Conservation (phyloP, 2,797 vertebrate species). For the Cheirogaleus major region DNA sequence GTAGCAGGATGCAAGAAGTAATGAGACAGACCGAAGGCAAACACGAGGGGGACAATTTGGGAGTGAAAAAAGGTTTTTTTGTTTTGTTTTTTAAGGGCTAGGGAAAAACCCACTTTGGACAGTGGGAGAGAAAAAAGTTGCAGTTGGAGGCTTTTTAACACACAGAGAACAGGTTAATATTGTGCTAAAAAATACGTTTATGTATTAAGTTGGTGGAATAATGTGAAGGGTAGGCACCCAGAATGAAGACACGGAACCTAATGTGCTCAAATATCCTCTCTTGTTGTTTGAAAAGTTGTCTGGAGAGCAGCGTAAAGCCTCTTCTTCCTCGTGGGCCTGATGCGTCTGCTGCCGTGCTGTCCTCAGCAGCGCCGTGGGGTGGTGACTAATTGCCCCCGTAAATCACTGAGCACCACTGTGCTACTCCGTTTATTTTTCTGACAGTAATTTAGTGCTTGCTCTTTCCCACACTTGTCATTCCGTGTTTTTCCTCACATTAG, state of each 20-base stretch:
- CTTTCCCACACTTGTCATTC: slow-evolving; percentile 99
- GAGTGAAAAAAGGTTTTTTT: neutral
- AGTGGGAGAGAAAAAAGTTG: slow-evolving; percentile 1
- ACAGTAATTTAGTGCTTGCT: slow-evolving; percentile 99
- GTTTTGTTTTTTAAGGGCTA: neutral
- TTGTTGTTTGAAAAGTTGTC: slow-evolving; percentile 83
- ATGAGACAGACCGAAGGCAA: neutral
- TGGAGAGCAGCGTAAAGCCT: slow-evolving; percentile 72
- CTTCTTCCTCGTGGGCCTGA: slow-evolving; percentile 79
- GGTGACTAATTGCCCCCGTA: slow-evolving; percentile 99
- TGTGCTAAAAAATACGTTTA: slow-evolving; percentile 1
- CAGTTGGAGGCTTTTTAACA: slow-evolving; percentile 16
- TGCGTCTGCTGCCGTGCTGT: slow-evolving; percentile 88
- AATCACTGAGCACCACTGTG: slow-evolving; percentile 93
- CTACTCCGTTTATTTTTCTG: slow-evolving; percentile 99
- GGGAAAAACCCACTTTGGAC: neutral
- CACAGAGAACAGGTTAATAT: neutral
- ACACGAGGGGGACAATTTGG: neutral
- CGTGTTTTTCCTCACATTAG: slow-evolving; percentile 99
- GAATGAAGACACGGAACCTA: slow-evolving; percentile 53
- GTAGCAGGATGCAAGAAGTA: neutral
- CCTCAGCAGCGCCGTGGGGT: slow-evolving; percentile 95
- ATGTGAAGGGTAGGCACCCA: slow-evolving; percentile 11
- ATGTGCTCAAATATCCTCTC: slow-evolving; percentile 57
- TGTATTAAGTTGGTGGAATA: neutral